Evolutionary conservation across 1,140 invertebrate species (phyloP).

Genomic region (Drosophila kanapiae): DNA sequence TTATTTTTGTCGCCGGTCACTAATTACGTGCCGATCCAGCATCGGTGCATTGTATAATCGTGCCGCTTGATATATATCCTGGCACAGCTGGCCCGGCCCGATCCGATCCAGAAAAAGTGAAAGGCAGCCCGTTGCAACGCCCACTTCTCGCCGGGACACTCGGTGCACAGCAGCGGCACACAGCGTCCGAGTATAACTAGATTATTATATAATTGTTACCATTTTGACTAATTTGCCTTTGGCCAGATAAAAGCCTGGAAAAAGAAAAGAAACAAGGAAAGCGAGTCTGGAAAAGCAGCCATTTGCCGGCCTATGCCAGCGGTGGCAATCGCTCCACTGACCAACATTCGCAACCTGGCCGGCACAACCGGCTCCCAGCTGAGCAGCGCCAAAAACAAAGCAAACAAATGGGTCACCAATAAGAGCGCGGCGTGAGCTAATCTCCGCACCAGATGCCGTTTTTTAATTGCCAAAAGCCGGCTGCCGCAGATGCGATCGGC

Average conservation of each 20-base stretch:
- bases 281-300: constrained; percentile 35
- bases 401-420: constrained; percentile 49
- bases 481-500: background rate
- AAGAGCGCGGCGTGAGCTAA: constrained; percentile 56
- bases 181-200: constrained; percentile 48
- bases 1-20: constrained; percentile 14
- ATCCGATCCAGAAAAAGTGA: constrained; percentile 58
- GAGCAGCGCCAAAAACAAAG: constrained; percentile 32
- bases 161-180: background rate
- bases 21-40: constrained; percentile 42
- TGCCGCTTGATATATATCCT: constrained; percentile 63
- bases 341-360: constrained; percentile 52
- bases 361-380: constrained; percentile 50
- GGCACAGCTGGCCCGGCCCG: constrained; percentile 39
- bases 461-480: constrained; percentile 74
- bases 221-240: constrained; percentile 76
- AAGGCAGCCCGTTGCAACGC: constrained; percentile 72
- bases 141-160: constrained; percentile 64
- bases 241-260: constrained; percentile 22
- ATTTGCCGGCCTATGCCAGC: constrained; percentile 44
- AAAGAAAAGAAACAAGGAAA: constrained; percentile 38
- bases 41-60: constrained; percentile 65
- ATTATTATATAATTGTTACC: constrained; percentile 76
- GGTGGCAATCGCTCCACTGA: constrained; percentile 65
- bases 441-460: constrained; percentile 58